Conservation (phyloP, 2,113 vertebrate species). For the Burhinus bistriatus region DNA sequence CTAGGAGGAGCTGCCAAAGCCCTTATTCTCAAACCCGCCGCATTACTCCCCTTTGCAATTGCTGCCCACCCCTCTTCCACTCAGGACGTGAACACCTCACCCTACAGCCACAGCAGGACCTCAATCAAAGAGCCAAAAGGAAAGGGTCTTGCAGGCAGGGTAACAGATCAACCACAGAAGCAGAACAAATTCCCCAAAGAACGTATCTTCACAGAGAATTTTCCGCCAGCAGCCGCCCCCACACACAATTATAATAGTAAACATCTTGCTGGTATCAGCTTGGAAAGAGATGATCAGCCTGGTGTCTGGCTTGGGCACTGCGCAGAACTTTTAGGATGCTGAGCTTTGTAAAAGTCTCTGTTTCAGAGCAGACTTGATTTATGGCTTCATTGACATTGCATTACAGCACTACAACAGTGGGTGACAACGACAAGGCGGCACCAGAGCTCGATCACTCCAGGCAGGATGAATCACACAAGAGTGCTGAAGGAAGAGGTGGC, state of each 20-base stretch:
- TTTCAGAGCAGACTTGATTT: background rate
- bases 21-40: background rate
- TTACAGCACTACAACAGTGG: background rate
- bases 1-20: background rate
- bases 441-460: background rate
- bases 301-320: background rate
- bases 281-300: background rate
- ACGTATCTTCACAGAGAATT: background rate
- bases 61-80: background rate
- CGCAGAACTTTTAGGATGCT: background rate
- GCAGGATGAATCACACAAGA: background rate
- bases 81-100: background rate
- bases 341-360: background rate
- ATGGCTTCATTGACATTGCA: background rate
- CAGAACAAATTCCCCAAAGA: background rate
- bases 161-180: background rate
- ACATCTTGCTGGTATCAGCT: background rate
- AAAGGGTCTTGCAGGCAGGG: background rate
- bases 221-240: background rate
- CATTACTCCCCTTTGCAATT: background rate
- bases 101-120: background rate
- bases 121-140: background rate
- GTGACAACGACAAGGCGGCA: background rate
- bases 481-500: background rate
- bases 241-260: background rate